phyloP scores from a whole-genome alignment of 2,888 invertebrate genomes.

The Andrena fulva region DNA sequence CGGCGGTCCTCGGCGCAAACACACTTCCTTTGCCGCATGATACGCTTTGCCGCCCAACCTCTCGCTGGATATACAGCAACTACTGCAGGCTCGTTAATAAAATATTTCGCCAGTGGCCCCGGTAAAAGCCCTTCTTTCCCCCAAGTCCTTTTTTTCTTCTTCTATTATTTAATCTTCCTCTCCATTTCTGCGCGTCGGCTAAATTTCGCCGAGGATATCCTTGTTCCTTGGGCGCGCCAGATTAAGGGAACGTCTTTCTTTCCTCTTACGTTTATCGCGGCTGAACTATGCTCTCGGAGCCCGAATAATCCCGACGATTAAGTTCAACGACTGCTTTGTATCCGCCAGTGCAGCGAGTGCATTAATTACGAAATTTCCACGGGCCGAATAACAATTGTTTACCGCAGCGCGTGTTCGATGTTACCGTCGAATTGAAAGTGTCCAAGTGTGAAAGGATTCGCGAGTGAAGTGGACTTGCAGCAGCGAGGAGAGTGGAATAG shows the following conservation, averaged over 20 bases:
- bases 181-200: constrained; percentile 25
- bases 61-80: constrained; percentile 13
- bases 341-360: constrained; percentile 4
- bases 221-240: constrained; percentile 15
- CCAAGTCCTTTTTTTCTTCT: constrained; percentile 3
- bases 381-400: constrained; percentile 20
- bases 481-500: no score
- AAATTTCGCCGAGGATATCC: constrained; percentile 49
- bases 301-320: constrained; percentile 40
- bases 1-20: neutral
- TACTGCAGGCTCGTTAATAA: constrained; percentile 51
- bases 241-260: constrained; percentile 40
- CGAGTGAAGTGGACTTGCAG: no score
- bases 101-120: constrained; percentile 45
- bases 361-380: constrained; percentile 40
- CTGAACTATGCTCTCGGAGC: constrained; percentile 12
- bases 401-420: neutral
- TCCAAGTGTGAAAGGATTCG: no score
- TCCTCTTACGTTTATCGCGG: constrained; percentile 29
- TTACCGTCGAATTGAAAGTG: neutral
- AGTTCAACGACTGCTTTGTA: constrained; percentile 24
- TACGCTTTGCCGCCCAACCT: constrained; percentile 14
- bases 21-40: constrained; percentile 28
- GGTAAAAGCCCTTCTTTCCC: constrained; percentile 24
- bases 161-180: constrained; percentile 48